These are phyloP conservation scores for Cyrtorhinus lividipennis DNA, from an alignment of 1,140 invertebrate genomes.

Conservation along the genomic window DNA sequence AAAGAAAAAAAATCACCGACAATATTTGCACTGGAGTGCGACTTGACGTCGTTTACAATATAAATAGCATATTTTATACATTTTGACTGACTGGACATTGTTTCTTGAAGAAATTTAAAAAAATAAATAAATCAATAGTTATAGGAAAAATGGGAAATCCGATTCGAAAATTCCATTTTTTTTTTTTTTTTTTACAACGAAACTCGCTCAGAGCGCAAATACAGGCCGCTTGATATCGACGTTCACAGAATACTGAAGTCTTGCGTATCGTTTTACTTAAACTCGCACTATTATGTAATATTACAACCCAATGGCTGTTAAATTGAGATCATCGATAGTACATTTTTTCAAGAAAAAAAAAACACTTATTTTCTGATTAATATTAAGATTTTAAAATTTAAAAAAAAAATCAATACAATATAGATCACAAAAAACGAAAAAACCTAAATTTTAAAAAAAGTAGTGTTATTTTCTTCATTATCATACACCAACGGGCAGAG, in stretches of 20 bases:
- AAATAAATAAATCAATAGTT: not conserved
- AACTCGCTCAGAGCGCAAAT: not conserved
- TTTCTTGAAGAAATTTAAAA: no score
- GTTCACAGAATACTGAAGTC: constrained; percentile 14
- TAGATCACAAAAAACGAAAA: not conserved
- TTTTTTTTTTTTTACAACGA: not conserved
- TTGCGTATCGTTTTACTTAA: constrained; percentile 11
- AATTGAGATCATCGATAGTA: constrained; percentile 14
- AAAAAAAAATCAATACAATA: not conserved
- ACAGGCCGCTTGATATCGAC: constrained; percentile 1
- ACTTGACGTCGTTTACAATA: no score
- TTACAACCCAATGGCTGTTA: constrained; percentile 13
- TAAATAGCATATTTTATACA: no score
- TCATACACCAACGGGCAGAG: not conserved
- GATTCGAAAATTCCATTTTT: no score
- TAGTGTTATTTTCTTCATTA: not conserved
- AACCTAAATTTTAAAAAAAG: not conserved
- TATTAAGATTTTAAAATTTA: not conserved
- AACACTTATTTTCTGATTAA: not conserved
- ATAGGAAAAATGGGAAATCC: no score
- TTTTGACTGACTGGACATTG: no score
- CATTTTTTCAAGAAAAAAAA: no score
- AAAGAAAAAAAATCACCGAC: not conserved
- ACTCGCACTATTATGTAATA: constrained; percentile 12
- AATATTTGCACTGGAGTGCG: not conserved